A percentile compares a stretch with the other conserved stretches of the same genome.
phyloP scores from a whole-genome alignment of 92 coral and sea anemone species.

The Metridium senile region DNA sequence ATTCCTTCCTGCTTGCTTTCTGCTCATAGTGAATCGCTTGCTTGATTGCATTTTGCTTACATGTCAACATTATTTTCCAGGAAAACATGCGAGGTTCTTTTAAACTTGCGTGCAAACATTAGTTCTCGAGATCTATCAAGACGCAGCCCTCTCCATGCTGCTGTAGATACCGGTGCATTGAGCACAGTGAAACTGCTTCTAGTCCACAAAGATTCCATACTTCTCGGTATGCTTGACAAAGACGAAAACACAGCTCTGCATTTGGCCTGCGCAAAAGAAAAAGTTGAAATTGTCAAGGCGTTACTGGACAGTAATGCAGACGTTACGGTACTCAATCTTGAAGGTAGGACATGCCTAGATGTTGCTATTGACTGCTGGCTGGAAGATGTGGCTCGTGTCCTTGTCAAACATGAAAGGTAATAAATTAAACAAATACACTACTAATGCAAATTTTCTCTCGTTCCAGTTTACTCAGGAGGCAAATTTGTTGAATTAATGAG shows the following conservation, averaged over 20 bases:
- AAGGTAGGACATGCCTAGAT: slow-evolving; percentile 51
- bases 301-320: slow-evolving; percentile 71
- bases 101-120: slow-evolving; percentile 38
- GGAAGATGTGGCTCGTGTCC: slow-evolving; percentile 45
- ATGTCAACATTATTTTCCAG: slow-evolving; percentile 24
- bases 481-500: no score
- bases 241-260: slow-evolving; percentile 57
- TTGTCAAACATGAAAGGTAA: slow-evolving; percentile 55
- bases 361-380: slow-evolving; percentile 55
- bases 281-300: slow-evolving; percentile 45
- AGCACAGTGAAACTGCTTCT: slow-evolving; percentile 50
- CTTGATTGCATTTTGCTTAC: no score
- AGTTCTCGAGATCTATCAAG: slow-evolving; percentile 36
- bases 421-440: background rate
- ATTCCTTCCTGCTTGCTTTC: no score
- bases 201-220: slow-evolving; percentile 16
- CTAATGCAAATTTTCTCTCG: no score
- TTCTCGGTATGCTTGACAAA: slow-evolving; percentile 44
- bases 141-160: slow-evolving; percentile 73
- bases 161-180: slow-evolving; percentile 57
- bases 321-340: slow-evolving; percentile 20
- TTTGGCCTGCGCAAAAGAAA: slow-evolving; percentile 48
- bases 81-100: slow-evolving; percentile 55
- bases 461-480: no score
- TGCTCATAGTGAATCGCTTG: no score